These are phyloP conservation scores for Phenganax marumi DNA, from an alignment of 92 coral and sea anemone species.

Conservation along the genomic window DNA sequence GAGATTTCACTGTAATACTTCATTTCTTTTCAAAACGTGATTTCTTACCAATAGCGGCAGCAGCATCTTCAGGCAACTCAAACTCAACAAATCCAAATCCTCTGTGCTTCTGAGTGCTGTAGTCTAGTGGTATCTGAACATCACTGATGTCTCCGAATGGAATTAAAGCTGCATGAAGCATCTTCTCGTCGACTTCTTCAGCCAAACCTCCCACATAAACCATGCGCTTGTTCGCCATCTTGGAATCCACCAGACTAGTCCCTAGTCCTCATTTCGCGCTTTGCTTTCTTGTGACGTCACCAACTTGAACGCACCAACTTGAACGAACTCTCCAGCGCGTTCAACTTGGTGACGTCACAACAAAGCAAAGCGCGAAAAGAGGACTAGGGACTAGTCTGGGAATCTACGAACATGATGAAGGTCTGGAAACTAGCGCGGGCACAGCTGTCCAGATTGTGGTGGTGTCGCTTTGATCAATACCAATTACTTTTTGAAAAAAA, in stretches of 20 bases:
- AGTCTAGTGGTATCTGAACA: constrained; percentile 97
- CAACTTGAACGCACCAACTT: background rate
- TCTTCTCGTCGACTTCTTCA: constrained; percentile 99
- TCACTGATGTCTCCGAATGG: constrained; percentile 99
- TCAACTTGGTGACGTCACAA: too few species aligned
- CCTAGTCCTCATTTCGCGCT: too few species aligned
- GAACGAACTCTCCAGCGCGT: too few species aligned
- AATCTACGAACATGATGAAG: background rate
- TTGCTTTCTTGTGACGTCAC: too few species aligned
- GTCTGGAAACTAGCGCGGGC: too few species aligned
- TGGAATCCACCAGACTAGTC: constrained; percentile 40
- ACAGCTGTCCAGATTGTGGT: too few species aligned
- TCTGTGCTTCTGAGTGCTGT: constrained; percentile 84
- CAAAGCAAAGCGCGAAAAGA: too few species aligned
- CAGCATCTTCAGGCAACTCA: constrained; percentile 95
- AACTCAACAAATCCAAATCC: constrained; percentile 99
- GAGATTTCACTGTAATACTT: too few species aligned
- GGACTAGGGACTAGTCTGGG: background rate
- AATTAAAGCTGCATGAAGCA: constrained; percentile 95
- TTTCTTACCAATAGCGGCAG: constrained; percentile 75
- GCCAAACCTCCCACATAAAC: constrained; percentile 98
- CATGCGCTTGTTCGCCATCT: constrained; percentile 99
- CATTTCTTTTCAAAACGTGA: too few species aligned
- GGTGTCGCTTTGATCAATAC: too few species aligned
- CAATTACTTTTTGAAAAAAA: too few species aligned